Base-by-base conservation (phyloP, 2,113 vertebrate genomes). In the Choloepus hoffmanni region DNA sequence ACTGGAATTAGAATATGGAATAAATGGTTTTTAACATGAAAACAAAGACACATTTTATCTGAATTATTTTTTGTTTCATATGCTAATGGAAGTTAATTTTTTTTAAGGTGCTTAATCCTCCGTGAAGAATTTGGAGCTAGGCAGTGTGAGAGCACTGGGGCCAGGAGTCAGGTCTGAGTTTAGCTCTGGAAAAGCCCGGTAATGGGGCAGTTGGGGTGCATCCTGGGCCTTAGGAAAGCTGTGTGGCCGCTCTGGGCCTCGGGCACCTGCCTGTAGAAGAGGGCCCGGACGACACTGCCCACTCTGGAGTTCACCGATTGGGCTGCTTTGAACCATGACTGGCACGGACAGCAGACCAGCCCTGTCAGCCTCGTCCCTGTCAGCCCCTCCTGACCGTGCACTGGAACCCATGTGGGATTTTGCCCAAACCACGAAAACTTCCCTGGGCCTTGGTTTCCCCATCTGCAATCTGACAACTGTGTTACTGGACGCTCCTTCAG, bases 271-370 rank as follows among this genome's bases (percentile, higher is more conserved):
- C 70, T 33, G 48, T 26, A 9, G 28, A 60, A 40, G 67, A 19
- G 23, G 2, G 16, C 0, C 0, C 0, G 1, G 1, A 19, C 6
- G 23, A 9, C 36, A 30, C 16, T 10, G n/a, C 18, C 8, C 16
- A 1, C 67, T 72, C 1, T 0, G 2, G 0, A 14, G 10, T 77
- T 8, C 8, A 19, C 0, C 30, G 26, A 1, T 5, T 10, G 36
- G 36, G 78, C 45, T n/a, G 5, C 76, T 6, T 4, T 0, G 16
- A 15, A 45, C 48, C 0, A 16, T 1, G 28, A 48, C 40, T n/a
- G 50, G 24, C 21, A 2, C 30, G 3, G 33, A 0, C 18, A 18
- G 16, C 55, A 5, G 12, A 0, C 15, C 28, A 0, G n/a, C 13
- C 11, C 19, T 90, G 11, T 18, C 74, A 0, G n/a, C 70, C 36